Evolutionary conservation across 2,113 vertebrate species (phyloP), one percentile per base, ranked within the genome.

Genomic region (Vidua chalybeata): DNA sequence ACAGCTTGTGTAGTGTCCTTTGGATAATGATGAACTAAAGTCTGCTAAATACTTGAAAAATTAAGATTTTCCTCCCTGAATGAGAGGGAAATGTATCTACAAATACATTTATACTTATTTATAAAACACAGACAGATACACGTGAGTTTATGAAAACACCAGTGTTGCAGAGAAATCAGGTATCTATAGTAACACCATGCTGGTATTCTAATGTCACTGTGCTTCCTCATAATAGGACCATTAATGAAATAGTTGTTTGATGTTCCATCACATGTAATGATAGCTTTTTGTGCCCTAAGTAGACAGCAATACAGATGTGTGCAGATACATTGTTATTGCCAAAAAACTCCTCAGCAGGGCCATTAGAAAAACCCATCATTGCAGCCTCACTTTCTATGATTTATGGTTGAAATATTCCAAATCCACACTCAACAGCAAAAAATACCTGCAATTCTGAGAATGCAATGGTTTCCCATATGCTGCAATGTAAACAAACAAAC

Each of bases 181-280:
- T 93, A 93, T 93, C 96, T 97, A 95, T 93, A 95, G 97, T 88
- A 96, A 97, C 96, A n/a, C 52, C 61, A 54, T 33, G 43, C 73
- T 17, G 67, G 52, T 52, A 82, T 80, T 84, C 68, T 66, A 88
- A 76, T 71, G 66, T 72, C 80, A 31, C 86, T 26, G 66, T 43
- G 37, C 35, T 69, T 92, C 80, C 95, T 92, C 72, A 81, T 95
- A 97, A 95, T 68, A 67, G 93, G 71, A 16, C 94, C 95, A 96
- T 95, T 97, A 97, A 90, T 94, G 95, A 97, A 97, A 97, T 37
- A 91, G 95, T 95, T 87, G 96, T 93, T 97, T 97, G 97, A 97
- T 97, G 96, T 94, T 96, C 96, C 93, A 81, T 92, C 39, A 31
- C 89, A 74, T 72, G 59, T 96, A 96, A 96, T 92, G 95, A 94